Evolutionary conservation across 2,797 vertebrate species (phyloP).

Genomic region (Danio albolineatus): DNA sequence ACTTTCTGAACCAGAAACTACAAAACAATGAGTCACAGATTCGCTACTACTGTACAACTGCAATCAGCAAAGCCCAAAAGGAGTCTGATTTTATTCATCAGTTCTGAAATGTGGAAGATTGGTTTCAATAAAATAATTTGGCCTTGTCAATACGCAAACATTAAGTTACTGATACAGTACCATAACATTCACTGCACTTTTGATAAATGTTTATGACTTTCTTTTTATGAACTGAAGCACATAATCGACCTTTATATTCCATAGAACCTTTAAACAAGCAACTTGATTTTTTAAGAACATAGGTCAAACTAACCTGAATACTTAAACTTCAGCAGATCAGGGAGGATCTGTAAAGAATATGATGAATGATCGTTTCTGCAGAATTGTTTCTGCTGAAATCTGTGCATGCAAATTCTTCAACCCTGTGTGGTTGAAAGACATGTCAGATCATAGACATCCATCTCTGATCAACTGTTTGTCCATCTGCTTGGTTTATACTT

Average conservation of each 20-base stretch:
- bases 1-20: neutral
- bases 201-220: no score
- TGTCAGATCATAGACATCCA: slow-evolving; percentile 23
- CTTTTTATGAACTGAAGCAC: neutral
- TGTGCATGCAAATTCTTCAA: neutral
- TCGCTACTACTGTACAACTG: neutral
- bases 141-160: neutral
- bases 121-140: neutral
- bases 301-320: neutral
- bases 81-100: neutral
- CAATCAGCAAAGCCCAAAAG: neutral
- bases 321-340: neutral
- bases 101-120: neutral
- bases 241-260: neutral
- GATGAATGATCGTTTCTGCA: neutral
- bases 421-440: neutral
- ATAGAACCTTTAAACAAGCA: neutral
- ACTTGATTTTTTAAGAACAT: neutral
- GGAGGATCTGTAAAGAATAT: neutral
- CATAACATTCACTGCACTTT: no score
- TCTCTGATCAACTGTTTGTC: neutral
- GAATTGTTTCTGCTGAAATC: neutral
- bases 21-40: neutral
- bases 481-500: neutral
- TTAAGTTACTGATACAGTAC: no score